Evolutionary conservation across 2,797 vertebrate species (phyloP).

Genomic region (Aeoliscus strigatus): DNA sequence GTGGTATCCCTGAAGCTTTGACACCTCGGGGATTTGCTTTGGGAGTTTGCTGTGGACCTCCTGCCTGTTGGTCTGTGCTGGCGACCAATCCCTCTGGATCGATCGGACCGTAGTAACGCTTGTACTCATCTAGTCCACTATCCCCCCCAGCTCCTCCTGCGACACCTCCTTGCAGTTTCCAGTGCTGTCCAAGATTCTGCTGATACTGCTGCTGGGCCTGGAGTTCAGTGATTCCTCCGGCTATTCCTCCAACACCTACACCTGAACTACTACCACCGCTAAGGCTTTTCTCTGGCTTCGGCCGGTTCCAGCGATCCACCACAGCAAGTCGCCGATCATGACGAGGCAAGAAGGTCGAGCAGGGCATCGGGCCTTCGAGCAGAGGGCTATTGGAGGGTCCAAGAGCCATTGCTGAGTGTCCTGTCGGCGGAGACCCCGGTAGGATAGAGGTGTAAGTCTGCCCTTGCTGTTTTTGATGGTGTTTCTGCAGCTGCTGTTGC

Average conservation of each 20-base stretch:
- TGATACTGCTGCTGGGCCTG: conserved; percentile 68
- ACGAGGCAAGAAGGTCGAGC: conserved; percentile 82
- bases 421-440: conserved; percentile 67
- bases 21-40: conserved; percentile 64
- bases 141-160: conserved; percentile 47
- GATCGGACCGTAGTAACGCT: conserved; percentile 90
- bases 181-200: conserved; percentile 67
- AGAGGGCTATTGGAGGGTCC: conserved; percentile 81
- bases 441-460: conserved; percentile 75
- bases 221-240: conserved; percentile 66
- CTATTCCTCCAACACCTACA: conserved; percentile 64
- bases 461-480: conserved; percentile 73
- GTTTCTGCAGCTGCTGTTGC: conserved; percentile 71
- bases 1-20: conserved; percentile 69
- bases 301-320: conserved; percentile 83
- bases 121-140: conserved; percentile 82
- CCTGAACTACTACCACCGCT: conserved; percentile 50
- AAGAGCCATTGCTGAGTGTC: conserved; percentile 76
- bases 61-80: conserved; percentile 65
- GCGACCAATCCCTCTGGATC: conserved; percentile 83
- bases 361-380: conserved; percentile 78
- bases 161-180: conserved; percentile 57
- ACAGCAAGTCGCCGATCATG: conserved; percentile 80
- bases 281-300: conserved; percentile 69
- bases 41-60: conserved; percentile 69